Conservation (phyloP, 2,113 vertebrate genomes). For the Phrynosoma blainvillii region DNA sequence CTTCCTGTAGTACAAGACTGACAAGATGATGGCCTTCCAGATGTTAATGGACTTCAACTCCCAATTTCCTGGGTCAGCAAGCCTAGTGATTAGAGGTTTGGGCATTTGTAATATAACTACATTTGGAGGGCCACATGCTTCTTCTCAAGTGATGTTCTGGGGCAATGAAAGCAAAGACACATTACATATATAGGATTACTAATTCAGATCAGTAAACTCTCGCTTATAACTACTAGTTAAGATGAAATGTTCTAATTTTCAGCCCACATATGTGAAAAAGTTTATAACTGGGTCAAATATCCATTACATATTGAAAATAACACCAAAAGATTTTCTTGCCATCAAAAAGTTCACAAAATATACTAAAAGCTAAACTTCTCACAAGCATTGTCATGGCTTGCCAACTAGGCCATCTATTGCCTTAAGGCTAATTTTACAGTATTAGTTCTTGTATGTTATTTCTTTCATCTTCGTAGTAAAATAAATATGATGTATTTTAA, state of each 20-base stretch:
- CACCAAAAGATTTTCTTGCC: neutral
- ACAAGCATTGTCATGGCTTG: neutral
- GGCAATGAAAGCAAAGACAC: neutral
- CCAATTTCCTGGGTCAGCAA: neutral
- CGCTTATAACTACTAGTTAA: neutral
- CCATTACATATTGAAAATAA: neutral
- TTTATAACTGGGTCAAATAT: neutral
- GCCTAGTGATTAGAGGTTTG: neutral
- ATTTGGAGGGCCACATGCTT: neutral
- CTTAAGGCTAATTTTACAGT: neutral
- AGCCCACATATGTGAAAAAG: neutral
- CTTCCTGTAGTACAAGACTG: neutral
- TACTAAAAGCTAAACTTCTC: neutral
- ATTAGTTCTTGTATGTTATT: neutral
- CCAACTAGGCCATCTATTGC: neutral
- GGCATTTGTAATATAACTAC: neutral
- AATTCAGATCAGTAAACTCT: neutral
- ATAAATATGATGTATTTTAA: neutral
- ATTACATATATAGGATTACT: neutral
- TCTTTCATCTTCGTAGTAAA: neutral
- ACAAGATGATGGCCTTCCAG: neutral
- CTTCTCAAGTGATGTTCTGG: neutral
- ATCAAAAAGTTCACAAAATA: neutral
- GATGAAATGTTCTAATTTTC: neutral
- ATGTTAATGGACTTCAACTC: neutral